These are phyloP conservation scores for Gallinago nigripennis DNA, from an alignment of 2,797 vertebrate genomes.

Conservation along the genomic window DNA sequence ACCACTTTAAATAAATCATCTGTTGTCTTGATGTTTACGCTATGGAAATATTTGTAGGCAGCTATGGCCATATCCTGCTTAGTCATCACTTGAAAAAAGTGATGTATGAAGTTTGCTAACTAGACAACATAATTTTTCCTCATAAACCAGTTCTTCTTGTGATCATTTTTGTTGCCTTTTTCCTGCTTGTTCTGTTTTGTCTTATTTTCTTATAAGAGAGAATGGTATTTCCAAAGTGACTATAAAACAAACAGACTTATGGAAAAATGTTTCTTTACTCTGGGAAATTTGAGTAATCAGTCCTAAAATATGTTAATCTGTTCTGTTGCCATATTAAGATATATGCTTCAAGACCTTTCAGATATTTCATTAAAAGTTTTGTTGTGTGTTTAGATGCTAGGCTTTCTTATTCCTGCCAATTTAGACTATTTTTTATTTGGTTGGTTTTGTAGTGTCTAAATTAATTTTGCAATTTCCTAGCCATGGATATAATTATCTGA, in stretches of 20 bases:
- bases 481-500: constrained; percentile 16
- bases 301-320: not conserved
- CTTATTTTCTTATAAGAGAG: not conserved
- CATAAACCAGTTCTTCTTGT: not conserved
- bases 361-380: not conserved
- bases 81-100: not conserved
- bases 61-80: not conserved
- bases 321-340: not conserved
- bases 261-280: not conserved
- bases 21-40: not conserved
- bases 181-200: not conserved
- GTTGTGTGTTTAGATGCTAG: not conserved
- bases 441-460: not conserved
- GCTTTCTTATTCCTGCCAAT: not conserved
- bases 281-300: not conserved
- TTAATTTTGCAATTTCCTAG: not conserved
- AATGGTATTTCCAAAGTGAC: not conserved
- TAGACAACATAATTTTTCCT: not conserved
- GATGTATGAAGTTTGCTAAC: not conserved
- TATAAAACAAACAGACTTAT: not conserved
- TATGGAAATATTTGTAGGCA: not conserved
- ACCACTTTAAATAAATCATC: not conserved
- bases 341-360: not conserved
- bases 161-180: not conserved
- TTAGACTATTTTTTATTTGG: not conserved